Base-by-base conservation (phyloP, 2,113 vertebrate genomes). In the Gracilinanus agilis region DNA sequence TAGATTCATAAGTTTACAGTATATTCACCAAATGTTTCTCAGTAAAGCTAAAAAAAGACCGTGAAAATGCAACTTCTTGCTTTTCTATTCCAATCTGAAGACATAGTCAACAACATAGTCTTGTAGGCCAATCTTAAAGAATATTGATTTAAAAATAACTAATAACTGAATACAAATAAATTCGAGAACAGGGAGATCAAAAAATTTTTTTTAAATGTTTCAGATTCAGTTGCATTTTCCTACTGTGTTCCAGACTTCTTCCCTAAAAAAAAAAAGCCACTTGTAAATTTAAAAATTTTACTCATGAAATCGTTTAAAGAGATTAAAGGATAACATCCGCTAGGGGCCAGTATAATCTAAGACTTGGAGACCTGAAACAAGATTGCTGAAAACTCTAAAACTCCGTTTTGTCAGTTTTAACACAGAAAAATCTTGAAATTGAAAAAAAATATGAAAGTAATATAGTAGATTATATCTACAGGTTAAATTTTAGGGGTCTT, bases 281-380 rank as follows among this genome's bases (percentile, higher is more conserved):
- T 12, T 67, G 29, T 67, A 67, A 67, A 67, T 67, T 67, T 67
- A 67, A 67, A 67, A 29, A 34, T 67, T 67, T 67, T 67, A 67
- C 29, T n/a, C 13, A 11, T 61, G 29, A 34, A 13, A 11, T 55
- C 55, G 5, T 49, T 49, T 49, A 95, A 44, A 25, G 54, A 27
- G 5, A 54, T 54, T 25, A 88, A 88, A 49, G 95, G 53, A 89
- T 27, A 92, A 29, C 96, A 55, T 96, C 98, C 98, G 53, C 95
- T 97, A 98, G 98, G 97, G 98, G 98, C 98, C 98, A 98, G 98
- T 98, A 96, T 97, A 97, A 95, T 96, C 97, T 97, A 95, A 98
- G 83, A 97, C 95, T 98, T 98, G 44, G 61, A 93, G 21, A 93
- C 13, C 0, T 0, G 34, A 40, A 25, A 44, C 44, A 89, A 49